phyloP scores from a whole-genome alignment of 2,797 vertebrate species.

The Pelodytes ibericus region DNA sequence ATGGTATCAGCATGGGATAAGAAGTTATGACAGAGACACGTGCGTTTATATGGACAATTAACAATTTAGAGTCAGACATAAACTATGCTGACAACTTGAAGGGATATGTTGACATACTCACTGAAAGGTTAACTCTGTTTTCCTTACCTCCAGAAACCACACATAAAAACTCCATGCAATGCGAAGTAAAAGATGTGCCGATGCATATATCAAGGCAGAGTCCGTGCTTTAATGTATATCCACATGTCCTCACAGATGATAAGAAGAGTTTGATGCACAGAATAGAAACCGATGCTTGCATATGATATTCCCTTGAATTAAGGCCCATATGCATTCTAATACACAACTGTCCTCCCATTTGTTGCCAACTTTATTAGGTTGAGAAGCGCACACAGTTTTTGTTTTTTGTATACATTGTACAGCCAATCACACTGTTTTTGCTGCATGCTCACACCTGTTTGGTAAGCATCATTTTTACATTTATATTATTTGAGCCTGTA shows the following conservation, averaged over 20 bases:
- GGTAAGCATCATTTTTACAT: too few species aligned
- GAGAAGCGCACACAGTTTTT: too few species aligned
- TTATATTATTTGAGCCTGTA: too few species aligned
- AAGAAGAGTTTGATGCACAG: conserved; percentile 5
- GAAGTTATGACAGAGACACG: too few species aligned
- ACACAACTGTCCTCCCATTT: conserved; percentile 9
- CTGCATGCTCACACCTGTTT: too few species aligned
- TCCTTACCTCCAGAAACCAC: background rate
- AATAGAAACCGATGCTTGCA: background rate
- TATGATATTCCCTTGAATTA: background rate
- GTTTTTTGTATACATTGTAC: too few species aligned
- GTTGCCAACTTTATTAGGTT: too few species aligned
- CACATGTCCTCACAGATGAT: background rate
- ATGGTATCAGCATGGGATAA: too few species aligned
- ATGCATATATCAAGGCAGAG: background rate
- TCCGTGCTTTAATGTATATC: background rate
- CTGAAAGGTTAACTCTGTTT: background rate
- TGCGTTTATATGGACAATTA: too few species aligned
- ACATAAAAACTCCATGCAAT: background rate
- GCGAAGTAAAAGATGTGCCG: background rate
- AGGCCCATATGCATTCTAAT: background rate
- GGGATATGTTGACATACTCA: background rate
- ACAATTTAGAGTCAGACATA: too few species aligned
- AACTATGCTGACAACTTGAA: background rate
- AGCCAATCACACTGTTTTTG: too few species aligned